Conservation (phyloP, 2,797 vertebrate species). For the Zonotrichia albicollis region DNA sequence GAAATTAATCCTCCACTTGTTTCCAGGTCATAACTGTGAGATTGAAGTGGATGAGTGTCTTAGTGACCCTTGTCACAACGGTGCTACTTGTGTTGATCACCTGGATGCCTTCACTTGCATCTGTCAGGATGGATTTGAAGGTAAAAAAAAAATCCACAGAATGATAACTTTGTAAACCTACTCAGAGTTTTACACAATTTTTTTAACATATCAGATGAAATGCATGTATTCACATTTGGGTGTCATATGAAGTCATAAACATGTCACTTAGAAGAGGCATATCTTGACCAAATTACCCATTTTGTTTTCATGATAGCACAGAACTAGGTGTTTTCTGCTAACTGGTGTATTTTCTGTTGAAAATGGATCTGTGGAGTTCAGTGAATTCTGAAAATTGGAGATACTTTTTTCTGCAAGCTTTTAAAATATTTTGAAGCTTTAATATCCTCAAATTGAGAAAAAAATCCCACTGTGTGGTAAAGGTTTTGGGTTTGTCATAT, state of each 20-base stretch:
- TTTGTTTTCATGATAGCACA: background rate
- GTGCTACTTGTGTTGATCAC: slow-evolving; percentile 77
- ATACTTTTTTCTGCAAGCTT: background rate
- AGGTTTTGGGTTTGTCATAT: background rate
- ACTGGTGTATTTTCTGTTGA: background rate
- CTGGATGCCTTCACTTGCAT: slow-evolving; percentile 79
- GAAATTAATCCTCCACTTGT: slow-evolving; percentile 51
- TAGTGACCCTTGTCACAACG: slow-evolving; percentile 79
- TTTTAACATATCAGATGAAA: background rate
- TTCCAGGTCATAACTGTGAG: slow-evolving; percentile 82
- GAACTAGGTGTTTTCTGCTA: background rate
- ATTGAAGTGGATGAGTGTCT: slow-evolving; percentile 84
- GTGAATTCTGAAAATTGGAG: background rate
- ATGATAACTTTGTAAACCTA: background rate
- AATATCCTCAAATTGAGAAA: background rate
- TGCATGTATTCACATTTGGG: background rate
- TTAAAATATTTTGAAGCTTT: background rate
- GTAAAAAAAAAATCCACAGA: slow-evolving; percentile 51
- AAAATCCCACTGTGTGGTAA: background rate
- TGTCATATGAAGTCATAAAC: background rate
- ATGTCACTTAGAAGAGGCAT: background rate
- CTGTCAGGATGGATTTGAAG: slow-evolving; percentile 80
- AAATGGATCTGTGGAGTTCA: background rate
- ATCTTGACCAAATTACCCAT: background rate
- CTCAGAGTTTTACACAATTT: background rate